Conservation (phyloP, 1,140 invertebrate genomes). For the Agrypnia vestita region DNA sequence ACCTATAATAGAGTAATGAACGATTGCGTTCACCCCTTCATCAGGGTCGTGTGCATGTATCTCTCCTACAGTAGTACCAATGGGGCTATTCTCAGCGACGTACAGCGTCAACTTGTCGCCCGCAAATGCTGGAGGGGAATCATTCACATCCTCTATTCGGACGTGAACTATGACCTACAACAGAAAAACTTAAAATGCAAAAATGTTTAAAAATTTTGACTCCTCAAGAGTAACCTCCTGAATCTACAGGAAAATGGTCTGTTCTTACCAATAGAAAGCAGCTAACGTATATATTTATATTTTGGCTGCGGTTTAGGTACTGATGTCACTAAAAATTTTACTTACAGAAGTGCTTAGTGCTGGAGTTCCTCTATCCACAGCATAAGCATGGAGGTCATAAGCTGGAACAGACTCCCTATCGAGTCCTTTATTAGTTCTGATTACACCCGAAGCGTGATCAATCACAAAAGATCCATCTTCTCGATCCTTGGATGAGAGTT, state of each 20-base stretch:
- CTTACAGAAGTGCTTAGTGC: slow-evolving; percentile 80
- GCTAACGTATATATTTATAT: too few species aligned
- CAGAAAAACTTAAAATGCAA: background rate
- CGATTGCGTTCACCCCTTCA: slow-evolving; percentile 92
- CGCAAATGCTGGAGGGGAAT: slow-evolving; percentile 94
- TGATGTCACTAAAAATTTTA: background rate
- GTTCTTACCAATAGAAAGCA: too few species aligned
- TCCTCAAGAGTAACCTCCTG: too few species aligned
- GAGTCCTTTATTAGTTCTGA: slow-evolving; percentile 91
- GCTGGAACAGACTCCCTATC: slow-evolving; percentile 92
- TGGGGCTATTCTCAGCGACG: slow-evolving; percentile 93
- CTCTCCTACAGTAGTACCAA: slow-evolving; percentile 92
- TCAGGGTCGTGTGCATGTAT: slow-evolving; percentile 95
- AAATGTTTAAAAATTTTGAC: too few species aligned
- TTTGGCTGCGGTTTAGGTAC: too few species aligned
- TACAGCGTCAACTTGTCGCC: slow-evolving; percentile 90
- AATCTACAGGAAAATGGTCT: too few species aligned
- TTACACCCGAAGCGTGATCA: slow-evolving; percentile 94
- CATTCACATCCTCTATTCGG: slow-evolving; percentile 93
- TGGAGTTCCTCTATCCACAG: slow-evolving; percentile 91
- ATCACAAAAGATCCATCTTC: slow-evolving; percentile 92
- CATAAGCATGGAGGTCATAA: slow-evolving; percentile 90
- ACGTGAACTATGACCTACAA: slow-evolving; percentile 83
- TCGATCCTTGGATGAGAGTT: slow-evolving; percentile 82
- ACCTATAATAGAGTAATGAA: slow-evolving; percentile 94